A percentile compares a stretch with the other conserved stretches of the same genome.
Evolutionary conservation across 2,888 invertebrate genomes (phyloP).

Genomic region (Drosophila mettleri): DNA sequence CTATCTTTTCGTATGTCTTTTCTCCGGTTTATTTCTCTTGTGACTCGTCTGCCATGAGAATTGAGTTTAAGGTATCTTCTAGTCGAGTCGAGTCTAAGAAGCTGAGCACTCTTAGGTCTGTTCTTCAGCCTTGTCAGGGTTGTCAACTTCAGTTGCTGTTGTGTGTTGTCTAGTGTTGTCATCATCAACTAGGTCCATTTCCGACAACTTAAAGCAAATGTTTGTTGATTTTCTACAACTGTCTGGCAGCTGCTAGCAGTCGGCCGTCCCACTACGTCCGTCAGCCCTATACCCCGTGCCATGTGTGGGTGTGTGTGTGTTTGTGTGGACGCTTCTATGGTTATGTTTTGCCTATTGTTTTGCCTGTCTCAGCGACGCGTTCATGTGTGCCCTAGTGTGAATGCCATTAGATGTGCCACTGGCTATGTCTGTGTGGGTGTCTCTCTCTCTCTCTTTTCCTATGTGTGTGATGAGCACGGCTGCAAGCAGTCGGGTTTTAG

Average conservation of each 20-base stretch:
- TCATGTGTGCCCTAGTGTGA: constrained; percentile 52
- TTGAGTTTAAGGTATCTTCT: background rate
- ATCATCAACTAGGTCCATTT: constrained; percentile 12
- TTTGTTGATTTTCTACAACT: constrained; percentile 28
- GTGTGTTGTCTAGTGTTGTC: background rate
- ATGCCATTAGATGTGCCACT: constrained; percentile 11
- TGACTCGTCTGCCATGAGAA: background rate
- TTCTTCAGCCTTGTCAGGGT: background rate
- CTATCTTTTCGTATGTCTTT: background rate
- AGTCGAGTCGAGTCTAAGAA: background rate
- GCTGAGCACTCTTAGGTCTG: background rate
- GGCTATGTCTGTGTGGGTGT: background rate
- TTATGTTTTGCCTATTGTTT: constrained; percentile 41
- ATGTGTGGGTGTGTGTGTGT: background rate
- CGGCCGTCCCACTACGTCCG: background rate
- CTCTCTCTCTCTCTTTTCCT: background rate
- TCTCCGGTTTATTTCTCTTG: background rate
- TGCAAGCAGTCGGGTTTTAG: constrained; percentile 1
- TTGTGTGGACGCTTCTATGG: background rate
- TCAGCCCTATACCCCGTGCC: too few relatives aligned
- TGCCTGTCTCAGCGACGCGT: constrained; percentile 45
- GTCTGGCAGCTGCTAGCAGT: constrained; percentile 26
- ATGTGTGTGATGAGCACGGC: background rate
- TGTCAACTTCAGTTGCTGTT: constrained; percentile 10
- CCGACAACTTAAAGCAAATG: constrained; percentile 16